phyloP scores from a whole-genome alignment of 37 sponge, comb jelly and placozoan genomes.

The Chondrilla cf. caribensis region DNA sequence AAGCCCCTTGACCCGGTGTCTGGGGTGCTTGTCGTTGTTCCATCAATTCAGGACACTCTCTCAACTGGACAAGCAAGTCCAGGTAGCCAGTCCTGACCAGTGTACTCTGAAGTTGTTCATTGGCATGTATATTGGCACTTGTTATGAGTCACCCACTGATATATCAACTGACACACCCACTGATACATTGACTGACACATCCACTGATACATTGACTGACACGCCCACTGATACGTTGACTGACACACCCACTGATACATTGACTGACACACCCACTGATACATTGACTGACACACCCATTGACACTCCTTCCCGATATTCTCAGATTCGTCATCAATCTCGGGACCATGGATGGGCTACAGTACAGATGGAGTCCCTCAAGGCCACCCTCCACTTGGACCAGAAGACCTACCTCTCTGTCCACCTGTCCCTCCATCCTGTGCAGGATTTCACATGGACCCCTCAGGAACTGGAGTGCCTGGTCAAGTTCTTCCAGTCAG shows the following conservation, averaged over 20 bases:
- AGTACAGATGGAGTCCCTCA: not conserved
- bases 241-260: not conserved
- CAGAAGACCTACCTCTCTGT: not conserved
- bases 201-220: no score
- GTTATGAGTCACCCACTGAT: no score
- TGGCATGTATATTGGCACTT: no score
- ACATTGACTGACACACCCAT: not conserved
- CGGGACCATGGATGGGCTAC: conserved; percentile 22
- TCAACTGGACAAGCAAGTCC: conserved; percentile 12
- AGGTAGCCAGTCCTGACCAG: not conserved
- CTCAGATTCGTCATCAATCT: conserved; percentile 2
- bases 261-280: no score
- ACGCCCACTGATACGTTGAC: not conserved
- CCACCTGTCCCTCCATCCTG: not conserved
- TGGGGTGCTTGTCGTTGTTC: conserved; percentile 58
- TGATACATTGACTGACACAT: no score
- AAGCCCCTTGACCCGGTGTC: conserved; percentile 42
- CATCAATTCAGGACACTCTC: conserved; percentile 27
- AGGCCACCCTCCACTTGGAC: not conserved
- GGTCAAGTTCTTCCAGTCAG: conserved; percentile 45
- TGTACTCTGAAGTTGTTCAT: no score
- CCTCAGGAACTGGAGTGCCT: conserved; percentile 45
- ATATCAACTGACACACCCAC: no score
- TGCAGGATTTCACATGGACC: conserved; percentile 27
- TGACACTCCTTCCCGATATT: not conserved